Percentiles rank a stretch among this genome's conserved stretches.
Conservation (phyloP, 2,113 vertebrate species). For the Reinhardtius hippoglossoides region DNA sequence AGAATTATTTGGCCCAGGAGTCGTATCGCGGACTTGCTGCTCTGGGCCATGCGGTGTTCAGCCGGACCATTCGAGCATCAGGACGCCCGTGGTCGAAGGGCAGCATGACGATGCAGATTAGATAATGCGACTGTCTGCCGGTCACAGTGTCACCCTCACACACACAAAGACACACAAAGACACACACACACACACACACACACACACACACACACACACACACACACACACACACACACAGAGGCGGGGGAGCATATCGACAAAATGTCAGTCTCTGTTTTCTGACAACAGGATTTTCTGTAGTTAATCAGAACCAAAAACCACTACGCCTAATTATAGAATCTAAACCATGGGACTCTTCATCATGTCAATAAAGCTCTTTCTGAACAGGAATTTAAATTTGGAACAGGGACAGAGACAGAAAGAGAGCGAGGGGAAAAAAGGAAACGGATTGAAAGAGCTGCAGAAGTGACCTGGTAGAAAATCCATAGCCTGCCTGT, state of each 20-base stretch:
- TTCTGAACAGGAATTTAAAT: constrained; percentile 46
- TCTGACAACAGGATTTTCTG: constrained; percentile 54
- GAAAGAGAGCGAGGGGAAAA: constrained; percentile 30
- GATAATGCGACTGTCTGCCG: constrained; percentile 35
- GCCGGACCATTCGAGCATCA: background rate
- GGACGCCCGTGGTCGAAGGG: constrained; percentile 5
- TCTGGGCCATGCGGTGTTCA: background rate
- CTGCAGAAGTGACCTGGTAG: constrained; percentile 62
- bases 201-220: constrained; percentile 37
- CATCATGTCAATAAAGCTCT: constrained; percentile 39
- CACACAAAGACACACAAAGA: constrained; percentile 24
- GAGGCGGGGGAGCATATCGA: constrained; percentile 61
- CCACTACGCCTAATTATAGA: constrained; percentile 7
- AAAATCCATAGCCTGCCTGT: constrained; percentile 78
- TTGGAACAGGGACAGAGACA: constrained; percentile 28
- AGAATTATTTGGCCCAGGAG: too few relatives aligned
- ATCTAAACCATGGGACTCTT: constrained; percentile 17
- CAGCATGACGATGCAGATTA: constrained; percentile 60
- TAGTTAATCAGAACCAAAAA: constrained; percentile 50
- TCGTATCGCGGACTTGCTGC: background rate
- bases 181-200: too few relatives aligned
- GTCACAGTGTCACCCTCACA: constrained; percentile 29
- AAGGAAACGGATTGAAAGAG: constrained; percentile 35
- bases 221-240: background rate
- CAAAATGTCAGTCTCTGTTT: constrained; percentile 64